phyloP scores from a whole-genome alignment of 1,140 invertebrate genomes.

The Plectrocnemia conspersa region DNA sequence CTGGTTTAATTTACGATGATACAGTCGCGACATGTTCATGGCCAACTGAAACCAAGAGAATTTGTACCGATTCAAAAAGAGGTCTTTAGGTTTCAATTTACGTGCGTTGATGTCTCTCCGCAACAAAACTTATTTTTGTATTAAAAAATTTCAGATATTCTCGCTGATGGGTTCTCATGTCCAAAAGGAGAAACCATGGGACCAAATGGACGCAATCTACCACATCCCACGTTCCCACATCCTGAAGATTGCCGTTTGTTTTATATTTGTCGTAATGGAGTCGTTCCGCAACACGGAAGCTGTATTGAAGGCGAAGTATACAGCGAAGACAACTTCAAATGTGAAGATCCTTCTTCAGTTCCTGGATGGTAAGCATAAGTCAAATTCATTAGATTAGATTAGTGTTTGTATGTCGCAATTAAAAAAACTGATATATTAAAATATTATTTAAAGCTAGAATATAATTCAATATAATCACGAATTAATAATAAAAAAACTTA shows the following conservation, averaged over 20 bases:
- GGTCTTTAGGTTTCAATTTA: slow-evolving; percentile 41
- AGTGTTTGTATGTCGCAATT: too few relatives aligned
- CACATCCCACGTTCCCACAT: slow-evolving; percentile 76
- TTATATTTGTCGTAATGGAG: slow-evolving; percentile 77
- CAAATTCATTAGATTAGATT: not conserved
- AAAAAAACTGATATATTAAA: too few relatives aligned
- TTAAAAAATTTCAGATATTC: slow-evolving; percentile 48
- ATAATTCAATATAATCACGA: too few relatives aligned
- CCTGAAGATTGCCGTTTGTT: slow-evolving; percentile 80
- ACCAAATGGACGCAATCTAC: slow-evolving; percentile 63
- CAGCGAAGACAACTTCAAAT: slow-evolving; percentile 74
- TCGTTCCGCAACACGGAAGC: slow-evolving; percentile 69
- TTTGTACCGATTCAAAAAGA: slow-evolving; percentile 60
- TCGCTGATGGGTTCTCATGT: slow-evolving; percentile 74
- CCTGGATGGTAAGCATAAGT: slow-evolving; percentile 69
- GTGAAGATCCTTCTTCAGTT: slow-evolving; percentile 74
- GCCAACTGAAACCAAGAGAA: slow-evolving; percentile 58
- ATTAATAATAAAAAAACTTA: too few relatives aligned
- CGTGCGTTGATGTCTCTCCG: not conserved
- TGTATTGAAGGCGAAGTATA: slow-evolving; percentile 74
- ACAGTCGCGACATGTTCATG: slow-evolving; percentile 70
- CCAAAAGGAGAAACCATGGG: slow-evolving; percentile 66
- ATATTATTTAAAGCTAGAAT: too few relatives aligned
- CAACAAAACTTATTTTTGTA: not conserved
- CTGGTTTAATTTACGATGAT: slow-evolving; percentile 76